Conservation (phyloP, 2,797 vertebrate species). For the Alfaro cultratus region DNA sequence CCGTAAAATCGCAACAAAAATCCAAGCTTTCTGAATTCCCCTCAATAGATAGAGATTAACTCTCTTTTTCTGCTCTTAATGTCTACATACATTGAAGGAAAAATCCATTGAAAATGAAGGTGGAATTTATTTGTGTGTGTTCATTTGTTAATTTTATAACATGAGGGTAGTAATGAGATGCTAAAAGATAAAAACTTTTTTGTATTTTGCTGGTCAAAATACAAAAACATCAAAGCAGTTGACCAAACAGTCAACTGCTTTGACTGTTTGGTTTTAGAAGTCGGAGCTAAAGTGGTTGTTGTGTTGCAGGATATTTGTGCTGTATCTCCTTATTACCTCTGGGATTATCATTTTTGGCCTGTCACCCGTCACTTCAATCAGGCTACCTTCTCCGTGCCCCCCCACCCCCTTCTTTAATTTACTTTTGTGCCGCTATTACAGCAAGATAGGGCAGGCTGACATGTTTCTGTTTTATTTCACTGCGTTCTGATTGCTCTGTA, state of each 20-base stretch:
- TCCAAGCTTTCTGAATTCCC: neutral
- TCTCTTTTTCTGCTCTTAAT: neutral
- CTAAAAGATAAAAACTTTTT: neutral
- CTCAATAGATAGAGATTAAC: neutral
- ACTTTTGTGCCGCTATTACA: neutral
- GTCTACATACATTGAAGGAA: neutral
- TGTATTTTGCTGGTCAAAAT: neutral
- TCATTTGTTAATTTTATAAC: neutral
- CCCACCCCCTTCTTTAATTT: neutral
- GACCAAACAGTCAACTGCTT: too few species aligned
- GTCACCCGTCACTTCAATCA: slow-evolving; percentile 10
- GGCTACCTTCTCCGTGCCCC: neutral
- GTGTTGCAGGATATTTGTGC: slow-evolving; percentile 5
- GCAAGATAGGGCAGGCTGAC: neutral
- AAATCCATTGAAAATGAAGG: neutral
- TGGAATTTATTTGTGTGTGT: neutral
- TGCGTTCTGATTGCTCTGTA: neutral
- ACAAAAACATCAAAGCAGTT: too few species aligned
- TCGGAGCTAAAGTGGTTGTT: slow-evolving; percentile 14
- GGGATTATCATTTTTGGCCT: slow-evolving; percentile 24
- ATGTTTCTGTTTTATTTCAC: slow-evolving; percentile 2
- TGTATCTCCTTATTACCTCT: neutral
- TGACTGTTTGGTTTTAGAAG: slow-evolving; percentile 9
- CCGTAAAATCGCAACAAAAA: neutral
- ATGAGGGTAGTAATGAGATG: neutral